Percentiles rank a stretch among this genome's conserved stretches.
Conservation (phyloP, 2,888 invertebrate species). For the Drosophila niveifrons region DNA sequence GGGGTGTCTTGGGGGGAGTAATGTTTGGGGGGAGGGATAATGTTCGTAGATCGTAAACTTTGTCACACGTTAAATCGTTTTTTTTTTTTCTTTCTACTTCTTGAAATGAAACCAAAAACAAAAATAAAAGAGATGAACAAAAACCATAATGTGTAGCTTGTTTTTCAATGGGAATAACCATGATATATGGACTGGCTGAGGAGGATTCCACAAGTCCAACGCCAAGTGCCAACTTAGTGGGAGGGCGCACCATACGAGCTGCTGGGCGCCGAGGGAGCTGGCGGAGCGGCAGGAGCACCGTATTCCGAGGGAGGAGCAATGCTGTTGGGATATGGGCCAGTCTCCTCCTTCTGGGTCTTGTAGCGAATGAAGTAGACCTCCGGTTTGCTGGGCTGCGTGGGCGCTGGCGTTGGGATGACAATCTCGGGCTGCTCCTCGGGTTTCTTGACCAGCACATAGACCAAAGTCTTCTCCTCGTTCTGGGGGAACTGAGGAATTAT, state of each 20-base stretch:
- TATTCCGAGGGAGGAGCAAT: conserved; percentile 84
- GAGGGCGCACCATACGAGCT: conserved; percentile 84
- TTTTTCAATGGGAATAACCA: conserved; percentile 36
- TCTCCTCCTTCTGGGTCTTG: conserved; percentile 88
- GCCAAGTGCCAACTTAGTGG: conserved; percentile 69
- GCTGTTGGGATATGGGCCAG: conserved; percentile 85
- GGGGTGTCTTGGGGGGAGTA: neutral
- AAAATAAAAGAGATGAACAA: conserved; percentile 43
- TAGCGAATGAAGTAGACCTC: conserved; percentile 92
- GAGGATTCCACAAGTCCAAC: conserved; percentile 11
- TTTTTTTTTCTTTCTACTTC: conserved; percentile 50
- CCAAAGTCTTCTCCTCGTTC: conserved; percentile 91
- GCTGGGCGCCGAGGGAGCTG: conserved; percentile 83
- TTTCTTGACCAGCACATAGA: conserved; percentile 91
- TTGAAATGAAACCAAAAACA: conserved; percentile 45
- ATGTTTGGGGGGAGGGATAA: neutral
- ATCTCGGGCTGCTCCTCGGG: conserved; percentile 90
- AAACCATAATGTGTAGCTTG: conserved; percentile 33
- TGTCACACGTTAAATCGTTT: conserved; percentile 74
- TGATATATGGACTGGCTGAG: conserved; percentile 40
- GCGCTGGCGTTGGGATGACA: conserved; percentile 89
- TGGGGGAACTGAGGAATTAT: conserved; percentile 88
- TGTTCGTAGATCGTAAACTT: conserved; percentile 69
- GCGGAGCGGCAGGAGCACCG: conserved; percentile 82
- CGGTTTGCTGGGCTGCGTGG: conserved; percentile 91